These are phyloP conservation scores for Melikaiella ostensackeni DNA, from an alignment of 2,888 invertebrate genomes.

Conservation along the genomic window DNA sequence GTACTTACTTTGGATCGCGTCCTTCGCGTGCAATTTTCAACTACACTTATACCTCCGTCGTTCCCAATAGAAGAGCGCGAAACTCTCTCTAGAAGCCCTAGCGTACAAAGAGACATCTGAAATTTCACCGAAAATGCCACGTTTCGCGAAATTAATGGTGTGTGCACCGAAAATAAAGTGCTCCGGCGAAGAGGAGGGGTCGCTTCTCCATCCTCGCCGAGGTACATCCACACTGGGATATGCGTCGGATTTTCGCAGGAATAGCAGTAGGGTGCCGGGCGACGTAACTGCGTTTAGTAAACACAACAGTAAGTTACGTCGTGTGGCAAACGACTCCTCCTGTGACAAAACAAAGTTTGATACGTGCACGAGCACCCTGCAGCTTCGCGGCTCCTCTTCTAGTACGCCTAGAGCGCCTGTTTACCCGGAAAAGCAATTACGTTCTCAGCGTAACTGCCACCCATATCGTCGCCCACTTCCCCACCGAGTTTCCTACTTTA, in stretches of 20 bases:
- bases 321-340: conserved; percentile 68
- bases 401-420: conserved; percentile 56
- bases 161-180: conserved; percentile 64
- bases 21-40: conserved; percentile 60
- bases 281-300: conserved; percentile 73
- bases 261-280: conserved; percentile 48
- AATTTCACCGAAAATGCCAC: conserved; percentile 58
- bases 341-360: conserved; percentile 71
- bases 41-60: conserved; percentile 61
- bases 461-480: conserved; percentile 33
- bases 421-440: conserved; percentile 73
- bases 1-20: conserved; percentile 45
- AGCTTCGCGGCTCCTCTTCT: conserved; percentile 44
- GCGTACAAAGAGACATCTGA: conserved; percentile 63
- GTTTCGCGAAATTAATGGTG: conserved; percentile 65
- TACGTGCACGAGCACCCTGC: conserved; percentile 53
- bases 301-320: conserved; percentile 74
- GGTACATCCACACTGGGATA: conserved; percentile 6
- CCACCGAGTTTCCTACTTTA: conserved; percentile 25
- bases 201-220: conserved; percentile 10
- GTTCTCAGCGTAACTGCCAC: conserved; percentile 39
- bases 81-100: conserved; percentile 43
- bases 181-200: conserved; percentile 39
- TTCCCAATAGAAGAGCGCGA: conserved; percentile 45
- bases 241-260: conserved; percentile 42